Percentiles rank a stretch among this genome's conserved stretches.
phyloP scores from a whole-genome alignment of 2,888 invertebrate species.

The Apamea crenata region DNA sequence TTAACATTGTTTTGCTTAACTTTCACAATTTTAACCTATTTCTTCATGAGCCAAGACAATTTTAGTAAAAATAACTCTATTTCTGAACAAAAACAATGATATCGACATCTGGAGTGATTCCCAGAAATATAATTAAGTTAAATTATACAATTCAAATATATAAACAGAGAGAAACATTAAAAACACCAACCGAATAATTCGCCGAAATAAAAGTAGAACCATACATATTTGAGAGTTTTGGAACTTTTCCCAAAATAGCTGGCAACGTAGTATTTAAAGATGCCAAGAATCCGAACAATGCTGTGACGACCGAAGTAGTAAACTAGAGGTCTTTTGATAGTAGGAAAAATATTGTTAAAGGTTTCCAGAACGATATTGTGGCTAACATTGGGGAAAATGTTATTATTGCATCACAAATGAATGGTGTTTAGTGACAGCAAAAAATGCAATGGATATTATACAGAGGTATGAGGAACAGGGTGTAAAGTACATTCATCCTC shows the following conservation, averaged over 20 bases:
- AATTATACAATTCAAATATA: neutral
- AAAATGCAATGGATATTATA: neutral
- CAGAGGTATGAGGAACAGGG: neutral
- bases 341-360: constrained; percentile 15
- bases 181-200: constrained; percentile 7
- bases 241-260: constrained; percentile 69
- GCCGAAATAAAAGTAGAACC: constrained; percentile 28
- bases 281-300: constrained; percentile 82
- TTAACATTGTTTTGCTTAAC: neutral
- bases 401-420: neutral
- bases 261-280: constrained; percentile 66
- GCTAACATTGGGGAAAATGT: neutral
- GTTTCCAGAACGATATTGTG: neutral
- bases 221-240: constrained; percentile 61
- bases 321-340: constrained; percentile 22
- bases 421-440: neutral
- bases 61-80: neutral
- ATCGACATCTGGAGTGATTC: neutral
- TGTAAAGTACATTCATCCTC: neutral
- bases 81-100: neutral
- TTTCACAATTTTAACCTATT: neutral
- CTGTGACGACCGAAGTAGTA: constrained; percentile 60
- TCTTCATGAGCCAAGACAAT: neutral
- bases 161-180: neutral
- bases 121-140: neutral